Evolutionary conservation across 2,113 vertebrate genomes (phyloP).

Genomic region (Hypanus sabinus): DNA sequence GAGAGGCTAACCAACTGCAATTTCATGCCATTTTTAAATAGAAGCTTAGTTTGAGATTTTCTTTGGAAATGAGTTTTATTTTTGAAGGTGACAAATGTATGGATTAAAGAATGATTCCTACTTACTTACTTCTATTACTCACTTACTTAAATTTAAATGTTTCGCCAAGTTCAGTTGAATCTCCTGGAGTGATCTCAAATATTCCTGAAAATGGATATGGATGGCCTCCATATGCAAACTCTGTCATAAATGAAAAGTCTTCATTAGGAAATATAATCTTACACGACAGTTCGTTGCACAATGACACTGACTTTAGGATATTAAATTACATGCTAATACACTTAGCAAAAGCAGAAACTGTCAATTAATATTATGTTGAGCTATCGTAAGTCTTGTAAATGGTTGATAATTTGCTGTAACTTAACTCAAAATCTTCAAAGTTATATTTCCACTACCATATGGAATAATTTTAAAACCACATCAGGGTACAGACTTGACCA

Average conservation of each 20-base stretch:
- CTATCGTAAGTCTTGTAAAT: background rate
- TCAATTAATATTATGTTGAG: background rate
- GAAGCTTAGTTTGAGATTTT: background rate
- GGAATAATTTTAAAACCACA: background rate
- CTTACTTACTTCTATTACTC: background rate
- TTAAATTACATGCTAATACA: no score
- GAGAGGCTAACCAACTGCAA: background rate
- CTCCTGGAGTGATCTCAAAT: slow-evolving; percentile 95
- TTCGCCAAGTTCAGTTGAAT: slow-evolving; percentile 90
- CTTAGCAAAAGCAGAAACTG: no score
- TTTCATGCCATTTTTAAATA: background rate
- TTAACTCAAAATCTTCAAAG: background rate
- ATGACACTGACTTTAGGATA: no score
- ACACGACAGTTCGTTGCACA: no score
- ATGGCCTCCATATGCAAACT: slow-evolving; percentile 97
- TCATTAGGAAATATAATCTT: background rate
- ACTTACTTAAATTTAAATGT: slow-evolving; percentile 99
- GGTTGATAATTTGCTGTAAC: background rate
- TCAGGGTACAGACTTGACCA: background rate
- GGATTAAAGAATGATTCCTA: background rate
- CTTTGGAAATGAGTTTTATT: background rate
- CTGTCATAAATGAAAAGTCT: slow-evolving; percentile 49
- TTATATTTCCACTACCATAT: background rate
- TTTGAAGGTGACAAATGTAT: background rate
- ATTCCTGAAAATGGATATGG: slow-evolving; percentile 98